Base-by-base conservation (phyloP, 2,888 invertebrate species). In the Chamaedrilus cognettii region DNA sequence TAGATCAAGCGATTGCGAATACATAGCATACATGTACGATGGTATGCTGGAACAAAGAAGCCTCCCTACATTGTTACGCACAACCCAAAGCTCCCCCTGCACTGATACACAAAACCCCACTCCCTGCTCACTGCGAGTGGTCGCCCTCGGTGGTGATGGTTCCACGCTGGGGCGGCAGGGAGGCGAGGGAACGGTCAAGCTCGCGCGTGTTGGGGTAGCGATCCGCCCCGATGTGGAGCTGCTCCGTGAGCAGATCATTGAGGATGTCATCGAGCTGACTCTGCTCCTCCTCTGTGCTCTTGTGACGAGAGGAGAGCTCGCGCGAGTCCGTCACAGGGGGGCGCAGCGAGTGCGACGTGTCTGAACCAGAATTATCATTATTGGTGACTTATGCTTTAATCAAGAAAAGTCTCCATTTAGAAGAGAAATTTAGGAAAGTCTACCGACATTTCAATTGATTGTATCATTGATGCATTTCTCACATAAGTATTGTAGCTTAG, bases 211-310 rank as follows among this genome's bases (percentile, higher is more conserved):
- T 51, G 7, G 62, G 62, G 62, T 35, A 60, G 19, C 74, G 73
- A 59, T 63, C n/a, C 49, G 19, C 49, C 30, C 26, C 50, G 55
- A 30, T n/a, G 49, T 74, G 75, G 42, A 76, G 74, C 69, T 78
- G 77, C 52, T 82, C 80, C 35, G 78, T 79, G 55, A 83, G 77
- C 66, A 83, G 72, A 72, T 82, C 82, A 68, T 78, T 80, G 33
- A 83, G 72, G 63, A 83, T 79, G 57, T 79, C 79, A 72, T 83
- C 83, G 34, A 83, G 71, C 71, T 83, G 79, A 23, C 64, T 61
- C 60, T 72, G 70, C 26, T 72, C 69, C 15, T 62, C 51, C 30
- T 57, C 64, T 26, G 58, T n/a, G 28, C 35, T 57, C 26, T 32
- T 51, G 34, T 31, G 31, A 23, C 34, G 19, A 5, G 60, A 60